Evolutionary conservation across 2,888 invertebrate genomes (phyloP), one percentile per base, ranked within the genome.

Genomic region (Drosophila antonietae): DNA sequence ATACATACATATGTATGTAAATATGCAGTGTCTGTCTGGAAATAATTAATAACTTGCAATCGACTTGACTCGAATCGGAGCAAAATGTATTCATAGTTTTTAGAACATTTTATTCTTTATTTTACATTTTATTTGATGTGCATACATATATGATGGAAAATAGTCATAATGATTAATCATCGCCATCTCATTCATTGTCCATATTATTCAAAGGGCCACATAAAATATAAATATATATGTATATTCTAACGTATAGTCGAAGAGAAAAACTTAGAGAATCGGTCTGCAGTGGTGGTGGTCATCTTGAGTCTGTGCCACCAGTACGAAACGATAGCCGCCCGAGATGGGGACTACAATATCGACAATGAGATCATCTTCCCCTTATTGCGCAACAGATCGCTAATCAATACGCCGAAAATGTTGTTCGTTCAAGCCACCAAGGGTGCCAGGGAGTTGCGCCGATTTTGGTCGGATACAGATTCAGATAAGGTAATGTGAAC

Each of bases 371-470:
- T 93, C 1, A 57, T 93, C 0, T 91, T 90, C 80, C 93, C 92
- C 1, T 79, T 93, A n/a, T 62, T 92, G 20, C 78, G 88, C 43
- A 92, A 93, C 81, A 80, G 79, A 1, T 85, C 91, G 8, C 72
- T 93, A 1, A 69, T 74, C 14, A 75, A 90, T 15, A 93, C 92
- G 47, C 93, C 93, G 15, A 93, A 93, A 68, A 81, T 93, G 37
- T 70, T 93, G 9, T 91, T 93, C 37, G 91, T 93, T 39, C 93
- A 93, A 81, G 92, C 93, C 7, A 93, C 93, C 68, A 93, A 91
- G 63, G 93, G 93, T 3, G 60, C 75, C 0, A 88, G 89, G 67
- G 89, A 91, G 53, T 60, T 75, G 3, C 81, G 83, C 2, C 68
- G 71, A 4, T 90, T 90, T 46, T 12, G 31, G 31, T 1, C 5